Evolutionary conservation across 1,140 invertebrate species (phyloP).

Genomic region (Dendrolimus kikuchii): DNA sequence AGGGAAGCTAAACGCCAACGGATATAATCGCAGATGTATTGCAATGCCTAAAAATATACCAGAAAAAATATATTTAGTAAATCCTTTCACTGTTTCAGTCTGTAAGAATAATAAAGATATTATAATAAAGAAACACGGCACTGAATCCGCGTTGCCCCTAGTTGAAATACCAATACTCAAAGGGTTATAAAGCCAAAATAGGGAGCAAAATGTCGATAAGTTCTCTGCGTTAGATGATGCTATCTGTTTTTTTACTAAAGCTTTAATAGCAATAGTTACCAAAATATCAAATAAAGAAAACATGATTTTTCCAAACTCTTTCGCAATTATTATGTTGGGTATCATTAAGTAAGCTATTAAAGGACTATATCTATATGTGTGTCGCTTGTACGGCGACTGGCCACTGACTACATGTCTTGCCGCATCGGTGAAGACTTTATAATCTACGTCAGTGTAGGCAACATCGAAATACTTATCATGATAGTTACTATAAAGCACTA

Average conservation of each 20-base stretch:
- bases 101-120: slow-evolving; percentile 78
- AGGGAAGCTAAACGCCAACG: slow-evolving; percentile 89
- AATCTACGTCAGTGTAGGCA: slow-evolving; percentile 97
- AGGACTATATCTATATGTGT: slow-evolving; percentile 97
- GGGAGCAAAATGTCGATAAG: slow-evolving; percentile 43
- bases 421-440: slow-evolving; percentile 96
- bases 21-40: slow-evolving; percentile 96
- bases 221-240: slow-evolving; percentile 23
- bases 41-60: slow-evolving; percentile 89
- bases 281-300: slow-evolving; percentile 91
- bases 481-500: slow-evolving; percentile 86
- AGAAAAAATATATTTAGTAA: slow-evolving; percentile 69
- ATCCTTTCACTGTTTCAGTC: slow-evolving; percentile 45
- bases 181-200: slow-evolving; percentile 97
- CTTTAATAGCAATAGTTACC: slow-evolving; percentile 81
- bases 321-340: slow-evolving; percentile 85
- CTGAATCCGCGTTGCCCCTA: slow-evolving; percentile 94
- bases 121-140: slow-evolving; percentile 89
- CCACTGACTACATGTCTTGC: slow-evolving; percentile 83
- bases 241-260: slow-evolving; percentile 54
- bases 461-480: slow-evolving; percentile 87
- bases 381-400: slow-evolving; percentile 86
- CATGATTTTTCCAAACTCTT: slow-evolving; percentile 90
- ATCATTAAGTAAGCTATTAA: slow-evolving; percentile 87
- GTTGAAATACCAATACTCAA: slow-evolving; percentile 93